These are phyloP conservation scores for Solenodon paradoxus DNA, from an alignment of 2,113 vertebrate species.

Conservation along the genomic window DNA sequence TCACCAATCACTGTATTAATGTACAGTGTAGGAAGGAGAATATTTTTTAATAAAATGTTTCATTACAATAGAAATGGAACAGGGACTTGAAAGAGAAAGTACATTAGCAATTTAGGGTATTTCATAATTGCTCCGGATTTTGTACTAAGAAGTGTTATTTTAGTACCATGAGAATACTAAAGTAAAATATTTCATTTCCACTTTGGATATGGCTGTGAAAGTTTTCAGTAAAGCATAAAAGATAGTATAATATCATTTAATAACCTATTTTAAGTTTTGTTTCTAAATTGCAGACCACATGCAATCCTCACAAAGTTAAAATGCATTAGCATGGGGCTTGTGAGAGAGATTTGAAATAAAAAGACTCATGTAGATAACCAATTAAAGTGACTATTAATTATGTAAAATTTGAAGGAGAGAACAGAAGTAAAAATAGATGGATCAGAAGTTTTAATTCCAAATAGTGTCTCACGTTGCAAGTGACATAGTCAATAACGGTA, in stretches of 20 bases:
- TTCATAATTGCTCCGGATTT: neutral
- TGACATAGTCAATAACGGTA: neutral
- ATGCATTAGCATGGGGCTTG: neutral
- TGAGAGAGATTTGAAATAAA: neutral
- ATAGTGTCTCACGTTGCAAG: constrained; percentile 34
- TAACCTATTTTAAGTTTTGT: neutral
- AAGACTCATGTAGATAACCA: constrained; percentile 27
- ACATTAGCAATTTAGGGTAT: neutral
- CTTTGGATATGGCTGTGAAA: neutral
- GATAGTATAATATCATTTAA: neutral
- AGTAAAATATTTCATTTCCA: neutral
- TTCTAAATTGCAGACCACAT: neutral
- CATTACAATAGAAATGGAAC: neutral
- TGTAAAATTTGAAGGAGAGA: neutral
- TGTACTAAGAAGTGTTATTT: neutral
- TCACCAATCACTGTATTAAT: neutral
- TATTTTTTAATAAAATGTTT: constrained; percentile 37
- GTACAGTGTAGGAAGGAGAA: neutral
- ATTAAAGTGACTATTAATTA: constrained; percentile 33
- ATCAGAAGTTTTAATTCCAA: constrained; percentile 35
- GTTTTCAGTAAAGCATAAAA: constrained; percentile 3
- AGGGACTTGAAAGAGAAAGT: constrained; percentile 12
- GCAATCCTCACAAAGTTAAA: neutral
- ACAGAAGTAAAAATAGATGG: constrained; percentile 11
- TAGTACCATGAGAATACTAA: neutral